phyloP scores from a whole-genome alignment of 2,797 vertebrate genomes.

The Miichthys miiuy region DNA sequence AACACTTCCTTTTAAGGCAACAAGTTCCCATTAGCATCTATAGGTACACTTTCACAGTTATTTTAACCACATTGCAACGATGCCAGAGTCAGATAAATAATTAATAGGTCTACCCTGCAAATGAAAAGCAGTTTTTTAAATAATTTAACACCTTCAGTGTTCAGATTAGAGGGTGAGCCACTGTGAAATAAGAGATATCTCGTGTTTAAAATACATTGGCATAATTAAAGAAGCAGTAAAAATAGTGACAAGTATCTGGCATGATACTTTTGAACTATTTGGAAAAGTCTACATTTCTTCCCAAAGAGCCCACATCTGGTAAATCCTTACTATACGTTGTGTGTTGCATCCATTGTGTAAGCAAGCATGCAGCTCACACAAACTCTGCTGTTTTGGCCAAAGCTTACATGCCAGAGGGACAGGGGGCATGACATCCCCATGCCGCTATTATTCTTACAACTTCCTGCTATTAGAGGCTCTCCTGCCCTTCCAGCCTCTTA shows the following conservation, averaged over 20 bases:
- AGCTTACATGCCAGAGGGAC: conserved; percentile 56
- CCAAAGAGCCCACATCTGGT: neutral
- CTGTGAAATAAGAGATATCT: neutral
- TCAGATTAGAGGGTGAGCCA: neutral
- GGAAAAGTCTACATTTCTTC: neutral
- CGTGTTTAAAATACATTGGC: neutral
- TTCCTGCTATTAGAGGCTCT: conserved; percentile 84
- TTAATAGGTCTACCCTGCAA: neutral
- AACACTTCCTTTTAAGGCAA: conserved; percentile 25
- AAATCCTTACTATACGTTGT: neutral
- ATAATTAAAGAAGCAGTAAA: neutral
- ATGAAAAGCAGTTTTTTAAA: neutral
- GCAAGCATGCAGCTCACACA: conserved; percentile 10
- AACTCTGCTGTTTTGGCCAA: conserved; percentile 34
- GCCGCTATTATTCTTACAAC: conserved; percentile 76
- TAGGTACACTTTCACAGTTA: neutral
- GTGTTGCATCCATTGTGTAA: conserved; percentile 3
- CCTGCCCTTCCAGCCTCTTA: conserved; percentile 58
- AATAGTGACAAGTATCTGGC: neutral
- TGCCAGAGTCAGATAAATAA: neutral
- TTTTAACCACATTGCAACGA: neutral
- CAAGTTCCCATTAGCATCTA: conserved; percentile 15
- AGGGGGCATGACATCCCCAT: conserved; percentile 65
- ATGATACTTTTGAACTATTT: neutral
- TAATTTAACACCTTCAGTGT: neutral